Percentiles rank a stretch among this genome's conserved stretches.
Conservation (phyloP, 1,140 invertebrate genomes). For the Drosophila virilis region DNA sequence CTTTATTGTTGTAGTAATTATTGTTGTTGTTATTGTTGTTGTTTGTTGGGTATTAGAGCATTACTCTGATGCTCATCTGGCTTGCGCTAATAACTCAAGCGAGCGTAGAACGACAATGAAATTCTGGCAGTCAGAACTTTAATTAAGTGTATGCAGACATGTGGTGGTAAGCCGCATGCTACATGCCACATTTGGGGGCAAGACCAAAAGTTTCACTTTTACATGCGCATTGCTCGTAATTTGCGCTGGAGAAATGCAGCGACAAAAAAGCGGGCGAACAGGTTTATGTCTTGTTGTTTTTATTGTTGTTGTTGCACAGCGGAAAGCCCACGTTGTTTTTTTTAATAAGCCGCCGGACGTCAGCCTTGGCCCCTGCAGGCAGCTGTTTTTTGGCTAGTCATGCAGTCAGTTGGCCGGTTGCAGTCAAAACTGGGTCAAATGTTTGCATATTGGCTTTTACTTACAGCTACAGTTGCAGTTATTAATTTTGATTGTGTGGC, state of each 20-base stretch:
- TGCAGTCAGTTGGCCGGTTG: slow-evolving; percentile 25
- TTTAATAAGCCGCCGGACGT: slow-evolving; percentile 12
- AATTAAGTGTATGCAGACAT: slow-evolving; percentile 11
- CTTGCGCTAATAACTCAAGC: slow-evolving; percentile 77
- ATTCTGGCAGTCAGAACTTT: slow-evolving; percentile 48
- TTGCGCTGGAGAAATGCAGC: slow-evolving; percentile 50
- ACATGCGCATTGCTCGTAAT: slow-evolving; percentile 47
- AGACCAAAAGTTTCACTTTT: slow-evolving; percentile 71
- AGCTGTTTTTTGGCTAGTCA: slow-evolving; percentile 44
- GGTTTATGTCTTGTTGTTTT: slow-evolving; percentile 42
- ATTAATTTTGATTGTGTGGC: slow-evolving; percentile 20
- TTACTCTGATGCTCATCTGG: slow-evolving; percentile 66
- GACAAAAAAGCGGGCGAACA: slow-evolving; percentile 41
- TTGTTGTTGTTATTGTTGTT: slow-evolving; percentile 6
- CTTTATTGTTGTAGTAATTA: not conserved
- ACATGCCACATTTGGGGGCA: slow-evolving; percentile 9
- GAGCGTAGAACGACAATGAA: slow-evolving; percentile 2
- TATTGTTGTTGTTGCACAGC: slow-evolving; percentile 40
- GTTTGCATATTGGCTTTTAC: slow-evolving; percentile 61
- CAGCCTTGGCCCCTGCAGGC: slow-evolving; percentile 32
- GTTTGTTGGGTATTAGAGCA: slow-evolving; percentile 62
- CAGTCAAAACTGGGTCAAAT: slow-evolving; percentile 67
- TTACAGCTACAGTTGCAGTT: slow-evolving; percentile 31
- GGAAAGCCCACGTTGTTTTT: slow-evolving; percentile 22
- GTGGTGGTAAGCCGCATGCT: not conserved